Conservation (phyloP, 2,113 vertebrate genomes). For the Mormoops blainvillei region DNA sequence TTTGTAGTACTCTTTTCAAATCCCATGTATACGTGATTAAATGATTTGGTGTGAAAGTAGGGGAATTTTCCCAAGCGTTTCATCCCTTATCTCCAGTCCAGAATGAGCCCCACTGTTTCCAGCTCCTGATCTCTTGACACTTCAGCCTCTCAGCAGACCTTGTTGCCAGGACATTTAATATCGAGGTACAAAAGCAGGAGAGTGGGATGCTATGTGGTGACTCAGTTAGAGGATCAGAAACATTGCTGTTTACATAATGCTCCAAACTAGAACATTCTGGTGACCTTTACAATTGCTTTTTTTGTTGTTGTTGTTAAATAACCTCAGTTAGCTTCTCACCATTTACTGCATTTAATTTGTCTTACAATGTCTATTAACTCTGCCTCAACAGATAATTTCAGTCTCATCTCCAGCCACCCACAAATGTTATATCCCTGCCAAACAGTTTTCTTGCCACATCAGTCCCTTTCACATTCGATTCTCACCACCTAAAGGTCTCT, state of each 20-base stretch:
- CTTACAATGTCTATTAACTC: slow-evolving; percentile 20
- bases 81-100: neutral
- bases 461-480: neutral
- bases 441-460: neutral
- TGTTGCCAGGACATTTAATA: neutral
- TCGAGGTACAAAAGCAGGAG: neutral
- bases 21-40: neutral
- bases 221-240: neutral
- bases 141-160: neutral
- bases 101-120: neutral
- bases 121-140: neutral
- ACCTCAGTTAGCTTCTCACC: neutral
- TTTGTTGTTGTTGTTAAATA: slow-evolving; percentile 26
- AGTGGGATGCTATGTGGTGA: neutral
- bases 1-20: neutral
- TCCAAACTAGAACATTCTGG: slow-evolving; percentile 9
- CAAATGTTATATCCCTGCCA: slow-evolving; percentile 29
- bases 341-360: slow-evolving; percentile 19
- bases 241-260: neutral
- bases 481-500: neutral
- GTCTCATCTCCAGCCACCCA: neutral
- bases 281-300: slow-evolving; percentile 25
- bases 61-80: neutral
- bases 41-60: neutral
- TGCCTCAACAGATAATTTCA: slow-evolving; percentile 28